Evolutionary conservation across 1,140 invertebrate genomes (phyloP).

Genomic region (Nymphalis io): DNA sequence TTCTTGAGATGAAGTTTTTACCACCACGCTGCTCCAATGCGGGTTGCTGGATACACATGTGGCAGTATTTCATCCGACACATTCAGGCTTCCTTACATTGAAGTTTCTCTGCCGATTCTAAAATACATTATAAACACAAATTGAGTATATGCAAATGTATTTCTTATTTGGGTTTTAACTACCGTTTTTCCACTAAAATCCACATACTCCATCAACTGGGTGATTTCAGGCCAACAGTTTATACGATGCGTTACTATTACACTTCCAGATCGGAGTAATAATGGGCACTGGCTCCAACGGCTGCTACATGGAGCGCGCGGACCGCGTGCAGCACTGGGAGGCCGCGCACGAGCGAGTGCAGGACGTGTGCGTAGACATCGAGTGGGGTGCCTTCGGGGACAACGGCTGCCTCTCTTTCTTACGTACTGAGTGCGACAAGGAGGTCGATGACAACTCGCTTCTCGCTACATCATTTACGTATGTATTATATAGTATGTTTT

Average conservation of each 20-base stretch:
- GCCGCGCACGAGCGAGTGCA: conserved; percentile 48
- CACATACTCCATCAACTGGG: no score
- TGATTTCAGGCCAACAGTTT: no score
- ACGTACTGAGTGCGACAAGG: conserved; percentile 90
- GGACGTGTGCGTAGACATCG: conserved; percentile 94
- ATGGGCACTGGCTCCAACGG: conserved; percentile 97
- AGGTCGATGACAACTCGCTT: conserved; percentile 91
- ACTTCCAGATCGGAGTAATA: conserved; percentile 78
- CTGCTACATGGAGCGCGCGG: conserved; percentile 94
- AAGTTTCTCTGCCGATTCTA: no score
- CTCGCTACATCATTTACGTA: conserved; percentile 87
- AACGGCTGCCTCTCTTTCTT: conserved; percentile 91
- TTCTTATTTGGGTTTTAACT: no score
- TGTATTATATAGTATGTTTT: conserved; percentile 33
- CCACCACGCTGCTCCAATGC: no score
- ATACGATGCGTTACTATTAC: background rate
- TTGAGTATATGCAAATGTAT: no score
- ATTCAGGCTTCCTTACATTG: no score
- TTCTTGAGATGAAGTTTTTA: no score
- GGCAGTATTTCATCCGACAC: no score
- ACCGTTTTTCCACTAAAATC: no score
- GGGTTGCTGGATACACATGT: no score
- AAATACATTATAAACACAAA: no score
- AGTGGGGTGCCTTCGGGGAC: conserved; percentile 98
- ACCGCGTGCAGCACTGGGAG: conserved; percentile 70